Percentiles rank a stretch among this genome's conserved stretches.
These are phyloP conservation scores for Hippopotamus amphibius DNA, from an alignment of 2,113 vertebrate genomes.

Conservation along the genomic window DNA sequence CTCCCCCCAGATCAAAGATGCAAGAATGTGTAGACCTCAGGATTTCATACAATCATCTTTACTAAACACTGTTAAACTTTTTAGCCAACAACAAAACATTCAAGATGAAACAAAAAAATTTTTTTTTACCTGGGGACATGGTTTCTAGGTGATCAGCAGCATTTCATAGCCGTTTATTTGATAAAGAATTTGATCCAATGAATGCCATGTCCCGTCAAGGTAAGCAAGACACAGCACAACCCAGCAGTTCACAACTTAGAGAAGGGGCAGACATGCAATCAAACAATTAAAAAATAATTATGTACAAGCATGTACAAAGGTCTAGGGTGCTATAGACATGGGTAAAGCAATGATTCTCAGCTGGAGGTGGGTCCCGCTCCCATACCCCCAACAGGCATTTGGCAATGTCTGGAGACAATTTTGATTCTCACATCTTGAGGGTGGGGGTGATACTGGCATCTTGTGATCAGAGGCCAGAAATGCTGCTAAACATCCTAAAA, in stretches of 20 bases:
- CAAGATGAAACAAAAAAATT: neutral
- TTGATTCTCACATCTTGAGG: neutral
- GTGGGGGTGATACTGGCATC: neutral
- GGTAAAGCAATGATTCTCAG: neutral
- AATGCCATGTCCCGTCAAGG: neutral
- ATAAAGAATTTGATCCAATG: conserved; percentile 1
- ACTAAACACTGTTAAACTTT: neutral
- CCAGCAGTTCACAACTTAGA: neutral
- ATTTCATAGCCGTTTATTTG: conserved; percentile 22
- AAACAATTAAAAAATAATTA: neutral
- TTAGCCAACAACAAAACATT: neutral
- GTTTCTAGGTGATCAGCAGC: conserved; percentile 15
- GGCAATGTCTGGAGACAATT: neutral
- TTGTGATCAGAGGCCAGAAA: neutral
- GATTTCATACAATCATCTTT: neutral
- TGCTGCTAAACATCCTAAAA: neutral
- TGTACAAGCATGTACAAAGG: neutral
- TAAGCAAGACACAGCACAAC: neutral
- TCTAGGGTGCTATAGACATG: neutral
- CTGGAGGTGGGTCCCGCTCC: neutral
- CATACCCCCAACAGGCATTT: neutral
- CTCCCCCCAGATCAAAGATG: neutral
- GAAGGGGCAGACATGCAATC: neutral
- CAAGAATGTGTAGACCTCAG: neutral
- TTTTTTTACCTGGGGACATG: neutral